These are phyloP conservation scores for Leuctra nigra DNA, from an alignment of 2,888 invertebrate genomes.

Conservation along the genomic window DNA sequence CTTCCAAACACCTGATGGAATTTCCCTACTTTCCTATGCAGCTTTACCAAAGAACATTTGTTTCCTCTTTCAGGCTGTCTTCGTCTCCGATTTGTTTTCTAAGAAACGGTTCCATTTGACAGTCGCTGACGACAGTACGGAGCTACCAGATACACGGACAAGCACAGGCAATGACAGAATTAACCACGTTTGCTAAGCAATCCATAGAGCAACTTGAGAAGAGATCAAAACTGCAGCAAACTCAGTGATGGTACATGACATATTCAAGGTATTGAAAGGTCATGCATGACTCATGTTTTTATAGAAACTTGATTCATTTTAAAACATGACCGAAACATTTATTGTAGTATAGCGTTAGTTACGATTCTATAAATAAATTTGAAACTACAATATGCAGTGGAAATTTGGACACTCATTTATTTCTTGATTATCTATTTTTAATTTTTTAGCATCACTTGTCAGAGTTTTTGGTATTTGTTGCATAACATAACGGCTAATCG, in stretches of 20 bases:
- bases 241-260: background rate
- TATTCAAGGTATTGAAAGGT: background rate
- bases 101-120: slow-evolving; percentile 11
- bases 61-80: slow-evolving; percentile 22
- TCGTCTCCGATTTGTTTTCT: slow-evolving; percentile 20
- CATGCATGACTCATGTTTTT: too few relatives aligned
- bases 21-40: background rate
- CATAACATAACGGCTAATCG: too few relatives aligned
- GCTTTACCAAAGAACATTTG: background rate
- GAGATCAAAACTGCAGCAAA: background rate
- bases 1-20: background rate
- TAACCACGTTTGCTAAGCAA: slow-evolving; percentile 3
- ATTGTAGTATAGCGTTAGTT: too few relatives aligned
- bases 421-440: too few relatives aligned
- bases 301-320: too few relatives aligned
- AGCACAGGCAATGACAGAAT: background rate
- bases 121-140: background rate
- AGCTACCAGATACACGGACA: too few relatives aligned
- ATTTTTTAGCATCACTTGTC: too few relatives aligned
- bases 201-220: background rate
- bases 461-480: too few relatives aligned
- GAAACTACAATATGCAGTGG: too few relatives aligned
- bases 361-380: too few relatives aligned
- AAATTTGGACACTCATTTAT: too few relatives aligned
- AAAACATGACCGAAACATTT: too few relatives aligned